phyloP scores from a whole-genome alignment of 2,113 vertebrate species.

The Pterocles orientalis region DNA sequence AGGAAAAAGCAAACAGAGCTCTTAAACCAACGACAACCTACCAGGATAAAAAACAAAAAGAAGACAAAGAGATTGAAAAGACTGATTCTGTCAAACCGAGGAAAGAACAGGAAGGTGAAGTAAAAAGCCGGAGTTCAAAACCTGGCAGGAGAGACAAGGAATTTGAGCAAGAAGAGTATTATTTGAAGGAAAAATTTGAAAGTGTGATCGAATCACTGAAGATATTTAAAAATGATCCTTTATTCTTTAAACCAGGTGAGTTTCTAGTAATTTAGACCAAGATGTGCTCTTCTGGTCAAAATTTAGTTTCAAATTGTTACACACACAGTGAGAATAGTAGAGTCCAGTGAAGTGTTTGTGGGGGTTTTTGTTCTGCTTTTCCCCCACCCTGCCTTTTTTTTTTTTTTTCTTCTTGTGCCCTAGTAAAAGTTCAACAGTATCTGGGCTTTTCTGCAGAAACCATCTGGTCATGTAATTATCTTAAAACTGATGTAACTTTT shows the following conservation, averaged over 20 bases:
- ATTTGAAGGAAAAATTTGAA: conserved; percentile 91
- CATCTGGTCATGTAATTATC: not conserved
- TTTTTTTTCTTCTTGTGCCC: not conserved
- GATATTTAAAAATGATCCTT: conserved; percentile 94
- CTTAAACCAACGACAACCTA: conserved; percentile 65
- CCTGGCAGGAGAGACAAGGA: conserved; percentile 79
- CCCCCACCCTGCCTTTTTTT: accelerated
- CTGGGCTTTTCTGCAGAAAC: not conserved
- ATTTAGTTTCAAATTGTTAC: not conserved
- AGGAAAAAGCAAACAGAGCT: conserved; percentile 84
- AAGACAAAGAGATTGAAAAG: conserved; percentile 64
- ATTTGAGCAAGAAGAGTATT: conserved; percentile 92
- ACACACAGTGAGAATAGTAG: not conserved
- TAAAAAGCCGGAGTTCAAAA: conserved; percentile 61
- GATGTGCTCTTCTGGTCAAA: not conserved
- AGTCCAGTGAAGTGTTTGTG: not conserved
- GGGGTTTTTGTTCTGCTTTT: not conserved
- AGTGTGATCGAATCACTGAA: conserved; percentile 87
- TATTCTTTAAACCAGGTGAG: conserved; percentile 95
- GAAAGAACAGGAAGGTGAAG: conserved; percentile 62
- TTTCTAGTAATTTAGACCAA: conserved; percentile 10
- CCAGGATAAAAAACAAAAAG: conserved; percentile 68
- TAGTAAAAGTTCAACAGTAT: not conserved
- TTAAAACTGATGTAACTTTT: not conserved
- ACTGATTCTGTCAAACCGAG: conserved; percentile 46